Evolutionary conservation across 2,888 invertebrate genomes (phyloP), one percentile per base, ranked within the genome.

Genomic region (Drosophila multiciliata): DNA sequence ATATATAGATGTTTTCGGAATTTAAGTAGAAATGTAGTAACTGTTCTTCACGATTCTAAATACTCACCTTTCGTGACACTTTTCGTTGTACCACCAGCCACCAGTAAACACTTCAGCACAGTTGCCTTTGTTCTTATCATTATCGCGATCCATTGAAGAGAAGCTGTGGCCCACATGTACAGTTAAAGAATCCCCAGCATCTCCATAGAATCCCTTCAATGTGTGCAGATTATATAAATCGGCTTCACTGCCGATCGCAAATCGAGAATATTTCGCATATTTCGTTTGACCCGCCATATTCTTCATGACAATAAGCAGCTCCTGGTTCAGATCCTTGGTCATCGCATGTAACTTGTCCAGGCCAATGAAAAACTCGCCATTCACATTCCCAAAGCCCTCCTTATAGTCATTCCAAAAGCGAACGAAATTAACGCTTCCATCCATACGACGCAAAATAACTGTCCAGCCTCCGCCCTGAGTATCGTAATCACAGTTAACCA

Each of bases 341-440:
- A 92, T 61, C 4, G 93, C 94, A 90, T 95, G 94, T 6, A 96
- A 92, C 77, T 96, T 95, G 66, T 96, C 96, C 73, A 96, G 89
- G 0, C 96, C 96, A 15, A 96, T 93, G 95, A 96, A 96, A 90
- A 95, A 96, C 87, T 96, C 96, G 0, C 95, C 95, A 0, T 94
- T 95, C 17, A 96, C 92, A 87, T 96, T 95, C 1, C 96, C 96
- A 85, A 96, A 96, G 20, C 75, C 75, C 5, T 48, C 7, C 17
- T 69, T 95, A 87, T 96, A 96, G 63, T 95, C 95, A 0, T 93
- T 88, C 96, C 96, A 96, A 59, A 93, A 91, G 78, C 94, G 94
- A 82, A 94, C 95, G 90, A 96, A 96, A 78, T 95, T 95, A 83
- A 95, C 94, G 5, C 94, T 93, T 0, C 96, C 96, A 77, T 95